Percentiles rank a stretch among this genome's conserved stretches.
Conservation (phyloP, 2,888 invertebrate genomes). For the Gortyna flavago region DNA sequence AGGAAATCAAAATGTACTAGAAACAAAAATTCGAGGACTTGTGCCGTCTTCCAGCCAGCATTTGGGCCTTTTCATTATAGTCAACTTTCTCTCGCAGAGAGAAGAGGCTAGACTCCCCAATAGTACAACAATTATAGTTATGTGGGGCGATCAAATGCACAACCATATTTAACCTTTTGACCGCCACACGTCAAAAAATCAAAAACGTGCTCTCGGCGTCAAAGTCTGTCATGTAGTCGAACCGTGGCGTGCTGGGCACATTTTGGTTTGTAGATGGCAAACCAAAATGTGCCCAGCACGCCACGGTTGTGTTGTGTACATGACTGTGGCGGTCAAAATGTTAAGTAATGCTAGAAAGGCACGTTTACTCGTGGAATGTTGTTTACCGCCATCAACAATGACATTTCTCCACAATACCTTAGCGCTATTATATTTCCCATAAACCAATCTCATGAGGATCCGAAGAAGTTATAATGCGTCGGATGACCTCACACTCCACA, state of each 20-base stretch:
- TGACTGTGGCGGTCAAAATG: too few species aligned
- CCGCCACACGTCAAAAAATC: too few species aligned
- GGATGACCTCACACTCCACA: slow-evolving; percentile 45
- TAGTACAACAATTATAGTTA: background rate
- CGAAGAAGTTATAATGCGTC: slow-evolving; percentile 9
- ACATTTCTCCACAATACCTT: slow-evolving; percentile 19
- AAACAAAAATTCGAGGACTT: background rate
- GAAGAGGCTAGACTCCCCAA: background rate
- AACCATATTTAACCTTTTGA: too few species aligned
- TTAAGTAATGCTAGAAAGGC: background rate
- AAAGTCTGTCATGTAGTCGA: too few species aligned
- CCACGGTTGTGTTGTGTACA: too few species aligned
- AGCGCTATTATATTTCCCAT: background rate
- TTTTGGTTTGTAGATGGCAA: too few species aligned
- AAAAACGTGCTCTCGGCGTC: too few species aligned
- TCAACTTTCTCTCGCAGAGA: background rate
- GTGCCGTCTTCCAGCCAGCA: background rate
- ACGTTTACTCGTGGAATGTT: background rate
- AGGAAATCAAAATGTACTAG: background rate
- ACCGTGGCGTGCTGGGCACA: too few species aligned
- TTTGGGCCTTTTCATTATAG: background rate
- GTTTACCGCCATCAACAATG: slow-evolving; percentile 29
- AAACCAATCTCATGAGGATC: slow-evolving; percentile 3
- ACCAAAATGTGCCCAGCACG: too few species aligned
- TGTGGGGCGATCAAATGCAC: background rate